phyloP scores from a whole-genome alignment of 2,797 vertebrate genomes.

The Propithecus perrieri region DNA sequence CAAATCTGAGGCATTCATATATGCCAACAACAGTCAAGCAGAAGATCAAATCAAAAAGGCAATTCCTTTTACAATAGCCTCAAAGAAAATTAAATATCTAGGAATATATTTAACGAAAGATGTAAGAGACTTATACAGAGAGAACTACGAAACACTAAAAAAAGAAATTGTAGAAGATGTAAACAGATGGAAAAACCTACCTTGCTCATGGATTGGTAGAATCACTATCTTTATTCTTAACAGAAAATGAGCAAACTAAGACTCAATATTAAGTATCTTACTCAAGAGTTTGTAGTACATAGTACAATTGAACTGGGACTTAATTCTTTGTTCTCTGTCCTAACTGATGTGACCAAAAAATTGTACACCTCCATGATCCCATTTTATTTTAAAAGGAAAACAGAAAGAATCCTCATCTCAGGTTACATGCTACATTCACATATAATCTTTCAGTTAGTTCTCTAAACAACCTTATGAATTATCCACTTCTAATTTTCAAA shows the following conservation, averaged over 20 bases:
- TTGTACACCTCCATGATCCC: background rate
- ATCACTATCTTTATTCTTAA: background rate
- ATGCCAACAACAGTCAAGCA: too few relatives aligned
- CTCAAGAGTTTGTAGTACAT: background rate
- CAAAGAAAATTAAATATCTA: too few relatives aligned
- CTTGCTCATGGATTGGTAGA: too few relatives aligned
- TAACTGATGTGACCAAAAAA: background rate
- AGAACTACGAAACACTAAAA: too few relatives aligned
- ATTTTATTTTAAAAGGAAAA: conserved; percentile 6
- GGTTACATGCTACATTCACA: background rate
- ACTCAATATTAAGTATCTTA: background rate
- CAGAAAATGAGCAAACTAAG: background rate
- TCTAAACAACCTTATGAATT: background rate
- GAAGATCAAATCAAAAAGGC: too few relatives aligned
- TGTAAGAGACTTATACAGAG: too few relatives aligned
- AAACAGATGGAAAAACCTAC: too few relatives aligned
- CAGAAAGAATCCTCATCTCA: background rate
- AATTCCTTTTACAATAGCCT: too few relatives aligned
- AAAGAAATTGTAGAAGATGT: too few relatives aligned
- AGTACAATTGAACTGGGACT: background rate
- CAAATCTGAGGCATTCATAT: too few relatives aligned
- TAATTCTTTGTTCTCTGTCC: background rate
- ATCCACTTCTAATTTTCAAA: background rate
- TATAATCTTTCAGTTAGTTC: background rate
- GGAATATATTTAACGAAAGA: too few relatives aligned